These are phyloP conservation scores for Aquatica leii DNA, from an alignment of 2,888 invertebrate species.

Conservation along the genomic window DNA sequence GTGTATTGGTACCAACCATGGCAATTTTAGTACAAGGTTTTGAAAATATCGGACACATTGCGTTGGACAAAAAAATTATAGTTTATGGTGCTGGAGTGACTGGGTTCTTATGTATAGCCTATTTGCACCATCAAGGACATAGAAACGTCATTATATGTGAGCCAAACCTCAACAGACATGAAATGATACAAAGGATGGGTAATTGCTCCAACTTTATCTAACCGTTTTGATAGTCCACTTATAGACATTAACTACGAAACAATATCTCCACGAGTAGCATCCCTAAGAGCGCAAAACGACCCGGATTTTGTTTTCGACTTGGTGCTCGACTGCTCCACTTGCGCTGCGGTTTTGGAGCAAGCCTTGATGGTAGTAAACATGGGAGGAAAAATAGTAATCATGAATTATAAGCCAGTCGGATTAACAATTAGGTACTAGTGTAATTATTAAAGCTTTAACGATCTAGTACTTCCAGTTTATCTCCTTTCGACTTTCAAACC, in stretches of 20 bases:
- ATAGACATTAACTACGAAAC: conserved; percentile 15
- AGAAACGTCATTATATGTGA: conserved; percentile 74
- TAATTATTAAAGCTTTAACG: no score
- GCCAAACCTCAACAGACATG: conserved; percentile 64
- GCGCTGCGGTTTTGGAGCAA: conserved; percentile 71
- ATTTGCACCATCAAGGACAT: conserved; percentile 73
- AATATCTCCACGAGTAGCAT: conserved; percentile 65
- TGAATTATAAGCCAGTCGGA: conserved; percentile 69
- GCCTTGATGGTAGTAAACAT: conserved; percentile 65
- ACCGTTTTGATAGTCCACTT: neutral
- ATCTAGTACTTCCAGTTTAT: conserved; percentile 61
- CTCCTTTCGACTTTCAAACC: conserved; percentile 68
- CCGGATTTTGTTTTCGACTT: conserved; percentile 66
- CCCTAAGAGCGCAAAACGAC: conserved; percentile 52
- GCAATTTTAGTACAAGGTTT: conserved; percentile 76
- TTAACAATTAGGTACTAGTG: conserved; percentile 58
- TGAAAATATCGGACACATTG: conserved; percentile 68
- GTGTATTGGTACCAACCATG: conserved; percentile 72
- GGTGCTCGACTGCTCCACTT: conserved; percentile 76
- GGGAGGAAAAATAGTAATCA: conserved; percentile 73
- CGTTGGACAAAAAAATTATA: conserved; percentile 69
- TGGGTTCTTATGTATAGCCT: conserved; percentile 73
- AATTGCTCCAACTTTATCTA: no score
- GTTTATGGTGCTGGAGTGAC: conserved; percentile 77
- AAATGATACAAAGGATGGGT: conserved; percentile 65